Percentiles rank a stretch among this genome's conserved stretches.
Evolutionary conservation across 2,888 invertebrate genomes (phyloP).

Genomic region (Chloromyia formosa): DNA sequence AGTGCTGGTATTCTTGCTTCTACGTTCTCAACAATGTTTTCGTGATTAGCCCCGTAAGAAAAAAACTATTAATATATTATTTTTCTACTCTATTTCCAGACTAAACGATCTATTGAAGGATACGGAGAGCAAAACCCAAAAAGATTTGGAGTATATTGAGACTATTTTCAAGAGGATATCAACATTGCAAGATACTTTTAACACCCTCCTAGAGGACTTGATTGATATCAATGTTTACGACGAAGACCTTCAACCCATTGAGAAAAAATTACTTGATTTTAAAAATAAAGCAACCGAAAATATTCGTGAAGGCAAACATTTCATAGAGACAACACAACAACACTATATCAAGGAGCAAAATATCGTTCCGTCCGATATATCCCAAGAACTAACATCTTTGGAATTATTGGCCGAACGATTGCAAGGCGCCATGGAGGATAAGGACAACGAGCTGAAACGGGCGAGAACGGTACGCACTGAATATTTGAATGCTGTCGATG

Average conservation of each 20-base stretch:
- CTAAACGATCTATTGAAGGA: slow-evolving; percentile 81
- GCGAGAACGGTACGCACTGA: slow-evolving; percentile 84
- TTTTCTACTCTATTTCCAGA: slow-evolving; percentile 66
- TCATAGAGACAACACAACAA: slow-evolving; percentile 70
- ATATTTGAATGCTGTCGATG: slow-evolving; percentile 81
- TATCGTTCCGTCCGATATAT: slow-evolving; percentile 77
- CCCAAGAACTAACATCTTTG: slow-evolving; percentile 81
- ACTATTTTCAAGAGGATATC: slow-evolving; percentile 76
- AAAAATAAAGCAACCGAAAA: slow-evolving; percentile 68
- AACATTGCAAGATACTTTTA: slow-evolving; percentile 74
- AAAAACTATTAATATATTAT: neutral
- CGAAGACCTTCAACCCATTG: slow-evolving; percentile 73
- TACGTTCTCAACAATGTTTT: neutral
- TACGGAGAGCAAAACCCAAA: slow-evolving; percentile 77
- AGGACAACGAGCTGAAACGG: slow-evolving; percentile 85
- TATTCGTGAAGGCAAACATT: slow-evolving; percentile 68
- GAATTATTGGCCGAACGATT: slow-evolving; percentile 84
- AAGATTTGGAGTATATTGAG: slow-evolving; percentile 80
- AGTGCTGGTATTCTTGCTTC: neutral
- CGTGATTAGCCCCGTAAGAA: neutral
- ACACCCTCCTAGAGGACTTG: slow-evolving; percentile 73
- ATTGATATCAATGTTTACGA: slow-evolving; percentile 80
- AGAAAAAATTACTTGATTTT: slow-evolving; percentile 69
- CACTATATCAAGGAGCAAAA: slow-evolving; percentile 72
- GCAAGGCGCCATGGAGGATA: slow-evolving; percentile 84